Evolutionary conservation across 2,888 invertebrate genomes (phyloP).

Genomic region (Melipona bicolor): DNA sequence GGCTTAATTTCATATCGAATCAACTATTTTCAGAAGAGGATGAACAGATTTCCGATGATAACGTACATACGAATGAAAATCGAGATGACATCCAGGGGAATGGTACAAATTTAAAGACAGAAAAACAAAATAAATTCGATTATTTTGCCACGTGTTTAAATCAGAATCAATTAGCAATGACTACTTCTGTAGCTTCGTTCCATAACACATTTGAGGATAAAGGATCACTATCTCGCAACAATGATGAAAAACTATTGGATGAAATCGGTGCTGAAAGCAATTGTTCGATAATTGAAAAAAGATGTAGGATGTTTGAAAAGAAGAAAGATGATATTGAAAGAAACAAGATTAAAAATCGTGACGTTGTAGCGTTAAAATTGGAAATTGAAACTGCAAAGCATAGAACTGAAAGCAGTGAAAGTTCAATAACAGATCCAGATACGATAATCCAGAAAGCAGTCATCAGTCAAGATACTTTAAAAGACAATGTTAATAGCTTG

Average conservation of each 20-base stretch:
- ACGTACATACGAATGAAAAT: background rate
- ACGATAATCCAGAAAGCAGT: background rate
- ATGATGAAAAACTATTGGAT: conserved; percentile 78
- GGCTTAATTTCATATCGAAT: conserved; percentile 83
- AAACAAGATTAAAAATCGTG: background rate
- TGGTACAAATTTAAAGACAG: conserved; percentile 13
- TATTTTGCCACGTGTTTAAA: conserved; percentile 5
- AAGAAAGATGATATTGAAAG: conserved; percentile 13
- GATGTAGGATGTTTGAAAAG: conserved; percentile 77
- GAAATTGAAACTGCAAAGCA: conserved; percentile 4
- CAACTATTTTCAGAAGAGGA: conserved; percentile 78
- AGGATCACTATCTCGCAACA: conserved; percentile 53
- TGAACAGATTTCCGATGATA: conserved; percentile 55
- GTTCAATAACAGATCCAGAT: background rate
- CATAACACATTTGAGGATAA: conserved; percentile 69
- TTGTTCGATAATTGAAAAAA: conserved; percentile 77
- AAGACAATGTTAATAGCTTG: background rate
- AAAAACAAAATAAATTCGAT: conserved; percentile 20
- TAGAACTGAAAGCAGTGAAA: background rate
- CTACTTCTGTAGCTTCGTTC: conserved; percentile 70
- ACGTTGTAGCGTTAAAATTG: background rate
- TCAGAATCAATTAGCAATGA: conserved; percentile 67
- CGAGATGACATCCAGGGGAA: background rate
- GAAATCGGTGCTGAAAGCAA: conserved; percentile 40
- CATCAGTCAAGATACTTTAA: background rate